A percentile compares a stretch with the other conserved stretches of the same genome.
Evolutionary conservation across 35 echinoderm and acorn worm genomes (phyloP).

Genomic region (Lytechinus variegatus): DNA sequence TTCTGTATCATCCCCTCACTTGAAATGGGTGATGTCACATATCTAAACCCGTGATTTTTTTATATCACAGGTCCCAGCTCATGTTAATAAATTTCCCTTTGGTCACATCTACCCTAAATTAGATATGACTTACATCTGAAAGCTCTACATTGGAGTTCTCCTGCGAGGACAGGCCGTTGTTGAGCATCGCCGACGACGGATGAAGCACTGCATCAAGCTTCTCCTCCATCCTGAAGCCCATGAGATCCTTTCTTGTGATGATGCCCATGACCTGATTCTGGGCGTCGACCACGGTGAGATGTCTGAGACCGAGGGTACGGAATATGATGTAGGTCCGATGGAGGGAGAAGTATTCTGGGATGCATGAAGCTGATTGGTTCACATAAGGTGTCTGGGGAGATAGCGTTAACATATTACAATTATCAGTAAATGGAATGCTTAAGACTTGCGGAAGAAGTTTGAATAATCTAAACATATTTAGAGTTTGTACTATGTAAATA

Average conservation of each 20-base stretch:
- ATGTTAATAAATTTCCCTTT: neutral
- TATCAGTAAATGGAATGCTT: too few species aligned
- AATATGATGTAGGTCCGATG: conserved; percentile 98
- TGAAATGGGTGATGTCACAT: too few species aligned
- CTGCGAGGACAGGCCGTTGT: neutral
- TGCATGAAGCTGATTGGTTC: conserved; percentile 86
- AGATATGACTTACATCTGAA: conserved; percentile 27
- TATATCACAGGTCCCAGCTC: neutral
- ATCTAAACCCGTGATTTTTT: neutral
- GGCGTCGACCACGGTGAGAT: conserved; percentile 91
- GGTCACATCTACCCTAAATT: neutral
- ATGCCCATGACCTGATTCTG: conserved; percentile 88
- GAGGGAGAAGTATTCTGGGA: conserved; percentile 91
- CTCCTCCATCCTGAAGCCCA: conserved; percentile 95
- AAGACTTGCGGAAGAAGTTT: too few species aligned
- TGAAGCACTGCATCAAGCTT: conserved; percentile 68
- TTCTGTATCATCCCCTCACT: too few species aligned
- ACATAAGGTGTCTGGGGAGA: conserved; percentile 78
- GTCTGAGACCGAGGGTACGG: conserved; percentile 85
- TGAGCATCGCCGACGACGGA: neutral
- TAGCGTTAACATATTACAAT: too few species aligned
- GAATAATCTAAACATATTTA: too few species aligned
- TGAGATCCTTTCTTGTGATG: conserved; percentile 94
- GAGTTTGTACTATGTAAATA: too few species aligned
- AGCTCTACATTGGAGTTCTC: conserved; percentile 2